A percentile compares a stretch with the other conserved stretches of the same genome.
phyloP scores from a whole-genome alignment of 1,140 invertebrate species.

The Ridgeia piscesae region DNA sequence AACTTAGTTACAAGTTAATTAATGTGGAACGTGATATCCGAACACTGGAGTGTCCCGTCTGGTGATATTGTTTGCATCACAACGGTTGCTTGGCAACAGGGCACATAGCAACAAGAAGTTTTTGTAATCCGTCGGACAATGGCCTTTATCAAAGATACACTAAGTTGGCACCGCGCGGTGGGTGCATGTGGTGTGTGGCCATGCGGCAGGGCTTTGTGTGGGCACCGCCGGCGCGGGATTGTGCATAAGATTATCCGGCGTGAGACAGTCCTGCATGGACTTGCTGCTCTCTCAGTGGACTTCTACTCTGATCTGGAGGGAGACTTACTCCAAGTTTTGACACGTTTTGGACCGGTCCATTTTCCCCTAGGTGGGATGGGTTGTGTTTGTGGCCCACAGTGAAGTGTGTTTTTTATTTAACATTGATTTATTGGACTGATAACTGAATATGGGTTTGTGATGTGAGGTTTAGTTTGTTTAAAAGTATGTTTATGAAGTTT shows the following conservation, averaged over 20 bases:
- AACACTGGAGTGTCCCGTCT: not conserved
- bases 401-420: not conserved
- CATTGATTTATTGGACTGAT: not conserved
- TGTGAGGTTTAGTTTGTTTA: not conserved
- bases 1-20: no score
- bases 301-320: not conserved
- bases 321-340: not conserved
- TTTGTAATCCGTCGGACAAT: not conserved
- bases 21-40: not conserved
- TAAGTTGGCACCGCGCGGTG: not conserved
- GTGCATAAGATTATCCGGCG: not conserved
- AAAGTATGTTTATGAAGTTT: not conserved
- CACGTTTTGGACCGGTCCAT: not conserved
- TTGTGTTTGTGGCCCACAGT: not conserved
- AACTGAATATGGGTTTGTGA: not conserved
- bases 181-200: not conserved
- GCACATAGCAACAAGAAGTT: not conserved
- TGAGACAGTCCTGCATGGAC: not conserved
- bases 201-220: not conserved
- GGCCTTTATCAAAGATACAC: not conserved
- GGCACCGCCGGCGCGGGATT: not conserved
- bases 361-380: not conserved
- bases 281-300: not conserved
- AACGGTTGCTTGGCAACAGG: not conserved
- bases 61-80: not conserved